These are phyloP conservation scores for Scolopax rusticola DNA, from an alignment of 2,797 vertebrate genomes.

Conservation along the genomic window DNA sequence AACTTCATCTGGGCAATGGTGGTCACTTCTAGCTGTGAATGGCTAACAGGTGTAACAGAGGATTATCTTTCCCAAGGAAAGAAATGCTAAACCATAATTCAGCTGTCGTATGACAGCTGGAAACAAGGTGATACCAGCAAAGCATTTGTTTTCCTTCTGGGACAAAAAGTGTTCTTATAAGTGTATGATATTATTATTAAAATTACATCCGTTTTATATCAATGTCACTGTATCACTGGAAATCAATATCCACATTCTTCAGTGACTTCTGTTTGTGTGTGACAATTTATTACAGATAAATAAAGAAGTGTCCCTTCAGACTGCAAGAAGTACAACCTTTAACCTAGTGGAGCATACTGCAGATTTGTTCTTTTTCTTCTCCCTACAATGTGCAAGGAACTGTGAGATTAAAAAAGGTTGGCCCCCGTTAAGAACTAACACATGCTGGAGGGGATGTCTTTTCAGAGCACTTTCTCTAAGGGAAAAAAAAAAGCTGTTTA, in stretches of 20 bases:
- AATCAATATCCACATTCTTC: slow-evolving; percentile 39
- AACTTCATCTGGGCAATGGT: background rate
- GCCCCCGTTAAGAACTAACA: background rate
- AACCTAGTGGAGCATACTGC: background rate
- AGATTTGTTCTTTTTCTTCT: slow-evolving; percentile 27
- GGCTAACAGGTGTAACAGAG: background rate
- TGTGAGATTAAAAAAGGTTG: slow-evolving; percentile 19
- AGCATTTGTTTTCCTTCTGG: background rate
- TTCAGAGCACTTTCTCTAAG: slow-evolving; percentile 34
- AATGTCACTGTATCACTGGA: slow-evolving; percentile 7
- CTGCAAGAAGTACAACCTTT: background rate
- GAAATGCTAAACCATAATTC: background rate
- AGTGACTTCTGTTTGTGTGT: slow-evolving; percentile 24
- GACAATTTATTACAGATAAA: slow-evolving; percentile 29
- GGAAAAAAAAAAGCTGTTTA: slow-evolving; percentile 27
- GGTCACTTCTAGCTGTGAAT: background rate
- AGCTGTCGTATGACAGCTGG: background rate
- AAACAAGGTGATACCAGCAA: background rate
- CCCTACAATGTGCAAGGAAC: background rate
- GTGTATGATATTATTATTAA: background rate
- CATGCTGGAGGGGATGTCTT: background rate
- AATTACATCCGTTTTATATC: slow-evolving; percentile 4
- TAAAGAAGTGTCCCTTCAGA: background rate
- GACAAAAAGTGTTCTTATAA: background rate
- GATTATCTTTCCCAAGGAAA: background rate